Percentiles rank a stretch among this genome's conserved stretches.
Conservation (phyloP, 2,797 vertebrate genomes). For the Sciurus carolinensis region DNA sequence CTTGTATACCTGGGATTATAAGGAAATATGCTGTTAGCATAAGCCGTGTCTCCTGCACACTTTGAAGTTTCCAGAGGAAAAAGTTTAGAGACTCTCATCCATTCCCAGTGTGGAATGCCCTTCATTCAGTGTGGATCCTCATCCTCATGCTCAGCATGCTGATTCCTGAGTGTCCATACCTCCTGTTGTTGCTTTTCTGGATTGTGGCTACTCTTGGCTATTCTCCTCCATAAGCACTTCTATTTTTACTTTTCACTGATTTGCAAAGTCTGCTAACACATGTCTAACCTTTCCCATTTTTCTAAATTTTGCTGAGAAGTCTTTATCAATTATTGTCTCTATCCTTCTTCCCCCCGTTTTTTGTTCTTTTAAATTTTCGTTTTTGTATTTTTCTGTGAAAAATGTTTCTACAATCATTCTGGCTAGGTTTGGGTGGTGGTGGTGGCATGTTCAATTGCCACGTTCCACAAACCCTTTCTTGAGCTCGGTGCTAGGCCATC, state of each 20-base stretch:
- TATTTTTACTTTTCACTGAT: slow-evolving; percentile 2
- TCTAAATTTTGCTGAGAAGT: slow-evolving; percentile 18
- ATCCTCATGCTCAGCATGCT: background rate
- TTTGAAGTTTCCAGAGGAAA: background rate
- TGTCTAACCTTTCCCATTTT: slow-evolving; percentile 11
- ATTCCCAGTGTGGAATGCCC: background rate
- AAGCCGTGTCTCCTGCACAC: background rate
- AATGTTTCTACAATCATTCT: background rate
- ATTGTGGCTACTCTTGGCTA: background rate
- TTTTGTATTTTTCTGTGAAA: background rate
- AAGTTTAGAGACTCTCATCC: background rate
- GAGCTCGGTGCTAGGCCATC: background rate
- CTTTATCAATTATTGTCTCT: background rate
- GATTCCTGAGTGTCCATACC: background rate
- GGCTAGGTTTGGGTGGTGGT: background rate
- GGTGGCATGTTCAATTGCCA: background rate
- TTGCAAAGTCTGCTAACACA: background rate
- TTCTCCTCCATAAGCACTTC: background rate
- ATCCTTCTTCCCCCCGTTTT: background rate
- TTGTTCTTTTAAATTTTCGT: background rate
- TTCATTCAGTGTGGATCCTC: background rate
- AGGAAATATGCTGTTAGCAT: background rate
- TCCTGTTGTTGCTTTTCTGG: background rate
- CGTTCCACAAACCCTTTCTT: background rate
- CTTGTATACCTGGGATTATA: background rate